Base-by-base conservation (phyloP, 2,113 vertebrate species). In the Colistium nudipinnis region DNA sequence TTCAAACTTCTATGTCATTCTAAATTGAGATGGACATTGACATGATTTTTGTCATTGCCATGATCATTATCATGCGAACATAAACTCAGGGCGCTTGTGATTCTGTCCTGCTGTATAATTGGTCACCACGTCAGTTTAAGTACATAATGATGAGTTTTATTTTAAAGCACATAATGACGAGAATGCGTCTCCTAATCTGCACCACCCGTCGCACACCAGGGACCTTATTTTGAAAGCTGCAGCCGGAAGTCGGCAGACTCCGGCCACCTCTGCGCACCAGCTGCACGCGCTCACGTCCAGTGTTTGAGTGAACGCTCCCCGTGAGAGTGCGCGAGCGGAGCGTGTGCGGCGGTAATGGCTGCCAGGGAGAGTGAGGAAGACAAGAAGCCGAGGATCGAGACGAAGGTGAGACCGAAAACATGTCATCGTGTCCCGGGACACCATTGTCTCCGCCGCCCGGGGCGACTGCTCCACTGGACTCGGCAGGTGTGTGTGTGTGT, bases 271-370 rank as follows among this genome's bases (percentile, higher is more conserved):
- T 22, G 54, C 72, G 7, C 64, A 28, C 77, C 82, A 78, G 86
- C 80, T 80, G 76, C 81, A 68, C 74, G 81, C 64, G 12, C 73
- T 62, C 76, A 63, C 75, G 67, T 81, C 73, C 77, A 72, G 52
- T 28, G 78, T 84, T 80, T 81, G 79, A 77, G 75, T 30, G 54
- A 80, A 65, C 62, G n/a, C 75, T 80, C 63, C 59, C 48, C 7
- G 74, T n/a, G n/a, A n/a, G 79, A 73, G 63, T 63, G 80, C 31
- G 76, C 69, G 82, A 70, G 80, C 70, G 14, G 81, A 79, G 27
- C 80, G 87, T 70, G 82, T 78, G 72, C 59, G 86, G 77, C 74
- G 71, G 78, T 91, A 90, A 92, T 92, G 90, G 90, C 90, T 91
- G 89, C 89, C 86, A 83, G 87, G 65, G 85, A 88, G 74, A 77